Conservation (phyloP, 2,888 invertebrate species). For the Hirtodrosophila confusa region DNA sequence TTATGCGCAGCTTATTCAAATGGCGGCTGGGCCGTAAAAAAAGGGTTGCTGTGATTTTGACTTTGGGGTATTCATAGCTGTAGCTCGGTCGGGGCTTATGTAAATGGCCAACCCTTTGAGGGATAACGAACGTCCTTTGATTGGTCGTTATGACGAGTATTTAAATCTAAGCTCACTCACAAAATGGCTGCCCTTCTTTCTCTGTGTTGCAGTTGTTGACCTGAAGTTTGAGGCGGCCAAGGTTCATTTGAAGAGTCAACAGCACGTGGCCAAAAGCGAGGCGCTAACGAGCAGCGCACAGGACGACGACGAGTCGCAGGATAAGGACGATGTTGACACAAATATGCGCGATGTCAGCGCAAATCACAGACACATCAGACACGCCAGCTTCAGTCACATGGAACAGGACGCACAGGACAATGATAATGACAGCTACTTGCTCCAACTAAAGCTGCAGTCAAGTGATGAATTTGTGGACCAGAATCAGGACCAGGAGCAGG, state of each 20-base stretch:
- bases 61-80: conserved; percentile 36
- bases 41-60: conserved; percentile 74
- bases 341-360: conserved; percentile 75
- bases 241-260: conserved; percentile 34
- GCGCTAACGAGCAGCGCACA: conserved; percentile 52
- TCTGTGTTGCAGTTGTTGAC: conserved; percentile 41
- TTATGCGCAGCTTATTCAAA: conserved; percentile 74
- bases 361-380: conserved; percentile 49
- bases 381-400: conserved; percentile 18
- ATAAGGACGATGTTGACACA: conserved; percentile 69
- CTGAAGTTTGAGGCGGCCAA: conserved; percentile 55
- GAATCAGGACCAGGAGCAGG: conserved; percentile 10
- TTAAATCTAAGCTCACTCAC: conserved; percentile 30
- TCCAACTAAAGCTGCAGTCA: conserved; percentile 55
- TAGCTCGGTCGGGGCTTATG: conserved; percentile 51
- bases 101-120: conserved; percentile 75
- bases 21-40: conserved; percentile 54
- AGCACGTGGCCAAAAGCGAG: conserved; percentile 27
- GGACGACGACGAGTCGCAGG: not conserved
- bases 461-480: conserved; percentile 54
- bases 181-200: conserved; percentile 36
- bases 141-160: conserved; percentile 48
- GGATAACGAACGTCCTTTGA: conserved; percentile 44
- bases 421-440: conserved; percentile 37
- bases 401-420: conserved; percentile 33